phyloP scores from a whole-genome alignment of 2,797 vertebrate genomes.

The Ara ararauna region DNA sequence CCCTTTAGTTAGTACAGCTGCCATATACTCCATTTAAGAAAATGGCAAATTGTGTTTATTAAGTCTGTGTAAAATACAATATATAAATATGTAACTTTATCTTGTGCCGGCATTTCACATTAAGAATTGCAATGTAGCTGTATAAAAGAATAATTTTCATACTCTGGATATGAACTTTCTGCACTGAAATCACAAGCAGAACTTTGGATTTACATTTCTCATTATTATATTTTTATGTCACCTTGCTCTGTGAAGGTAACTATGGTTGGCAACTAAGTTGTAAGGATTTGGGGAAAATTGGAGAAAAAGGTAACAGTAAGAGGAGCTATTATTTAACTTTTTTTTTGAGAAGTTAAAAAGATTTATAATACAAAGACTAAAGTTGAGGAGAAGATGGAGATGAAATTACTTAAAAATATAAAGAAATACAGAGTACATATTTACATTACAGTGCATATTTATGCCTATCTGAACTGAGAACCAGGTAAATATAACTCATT shows the following conservation, averaged over 20 bases:
- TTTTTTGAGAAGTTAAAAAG: background rate
- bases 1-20: background rate
- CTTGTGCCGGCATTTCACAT: background rate
- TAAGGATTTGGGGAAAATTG: background rate
- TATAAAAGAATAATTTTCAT: background rate
- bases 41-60: background rate
- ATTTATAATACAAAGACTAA: background rate
- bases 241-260: background rate
- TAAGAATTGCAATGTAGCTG: background rate
- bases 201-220: background rate
- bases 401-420: background rate
- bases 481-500: background rate
- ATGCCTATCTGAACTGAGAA: background rate
- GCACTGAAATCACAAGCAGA: background rate
- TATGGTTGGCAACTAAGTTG: background rate
- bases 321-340: background rate
- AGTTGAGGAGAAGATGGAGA: background rate
- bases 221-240: background rate
- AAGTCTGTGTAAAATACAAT: background rate
- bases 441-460: background rate
- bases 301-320: background rate
- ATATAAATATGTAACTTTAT: background rate
- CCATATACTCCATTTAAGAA: background rate
- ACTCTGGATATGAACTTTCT: background rate
- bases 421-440: background rate